phyloP scores from a whole-genome alignment of 2,113 vertebrate species.

The Puma concolor region DNA sequence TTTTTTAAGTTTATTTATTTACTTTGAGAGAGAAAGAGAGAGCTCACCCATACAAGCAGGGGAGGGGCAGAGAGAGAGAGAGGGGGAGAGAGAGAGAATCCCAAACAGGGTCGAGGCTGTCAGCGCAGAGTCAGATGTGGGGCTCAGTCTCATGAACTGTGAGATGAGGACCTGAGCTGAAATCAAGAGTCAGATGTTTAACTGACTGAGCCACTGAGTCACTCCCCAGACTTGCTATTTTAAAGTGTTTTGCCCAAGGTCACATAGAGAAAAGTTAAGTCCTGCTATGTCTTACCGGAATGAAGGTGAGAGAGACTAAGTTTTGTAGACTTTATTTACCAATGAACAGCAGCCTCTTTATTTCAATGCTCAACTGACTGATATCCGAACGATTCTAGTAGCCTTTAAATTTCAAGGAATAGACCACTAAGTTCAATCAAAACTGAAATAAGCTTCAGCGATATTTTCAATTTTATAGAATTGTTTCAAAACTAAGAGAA shows the following conservation, averaged over 20 bases:
- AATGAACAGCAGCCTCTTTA: not conserved
- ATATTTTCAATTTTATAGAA: not conserved
- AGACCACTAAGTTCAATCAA: not conserved
- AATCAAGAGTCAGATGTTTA: too few relatives aligned
- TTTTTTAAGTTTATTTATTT: too few relatives aligned
- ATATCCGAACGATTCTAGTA: not conserved
- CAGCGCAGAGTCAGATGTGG: too few relatives aligned
- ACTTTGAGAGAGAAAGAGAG: too few relatives aligned
- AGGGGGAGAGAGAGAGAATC: too few relatives aligned
- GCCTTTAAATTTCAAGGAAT: not conserved
- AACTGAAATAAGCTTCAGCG: not conserved
- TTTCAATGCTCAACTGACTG: not conserved
- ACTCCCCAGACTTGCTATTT: not conserved
- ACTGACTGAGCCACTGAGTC: too few relatives aligned
- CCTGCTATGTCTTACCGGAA: not conserved
- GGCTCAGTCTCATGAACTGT: too few relatives aligned
- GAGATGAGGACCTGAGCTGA: too few relatives aligned
- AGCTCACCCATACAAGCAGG: too few relatives aligned
- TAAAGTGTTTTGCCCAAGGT: not conserved
- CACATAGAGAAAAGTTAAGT: not conserved
- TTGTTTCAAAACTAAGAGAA: conserved; percentile 19
- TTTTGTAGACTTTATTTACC: not conserved
- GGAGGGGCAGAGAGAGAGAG: too few relatives aligned
- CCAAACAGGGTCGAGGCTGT: too few relatives aligned
- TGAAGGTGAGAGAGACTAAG: not conserved